A percentile compares a stretch with the other conserved stretches of the same genome.
Evolutionary conservation across 2,797 vertebrate species (phyloP).

Genomic region (Fistularia tabacaria): DNA sequence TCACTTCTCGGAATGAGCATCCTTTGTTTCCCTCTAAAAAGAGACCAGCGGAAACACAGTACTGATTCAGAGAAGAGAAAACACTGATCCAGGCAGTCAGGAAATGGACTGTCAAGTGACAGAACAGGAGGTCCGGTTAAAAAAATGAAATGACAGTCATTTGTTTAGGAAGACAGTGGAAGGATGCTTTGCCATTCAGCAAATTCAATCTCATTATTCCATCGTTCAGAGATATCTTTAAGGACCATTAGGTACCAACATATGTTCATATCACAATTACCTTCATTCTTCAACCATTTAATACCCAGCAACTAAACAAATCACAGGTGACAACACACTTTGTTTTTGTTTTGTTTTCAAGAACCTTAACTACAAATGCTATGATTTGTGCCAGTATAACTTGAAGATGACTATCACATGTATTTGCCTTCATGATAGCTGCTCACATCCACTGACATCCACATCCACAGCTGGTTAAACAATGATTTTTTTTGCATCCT

Average conservation of each 20-base stretch:
- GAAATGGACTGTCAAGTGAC: slow-evolving; percentile 61
- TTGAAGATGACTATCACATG: slow-evolving; percentile 24
- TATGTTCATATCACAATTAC: slow-evolving; percentile 30
- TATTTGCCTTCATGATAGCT: slow-evolving; percentile 1
- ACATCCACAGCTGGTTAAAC: slow-evolving; percentile 42
- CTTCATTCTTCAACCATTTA: no score
- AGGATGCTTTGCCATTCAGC: slow-evolving; percentile 64
- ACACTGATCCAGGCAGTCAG: slow-evolving; percentile 51
- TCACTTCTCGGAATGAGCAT: slow-evolving; percentile 22
- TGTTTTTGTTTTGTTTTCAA: no score
- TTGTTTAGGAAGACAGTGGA: slow-evolving; percentile 59
- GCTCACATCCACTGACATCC: no score
- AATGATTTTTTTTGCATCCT: no score
- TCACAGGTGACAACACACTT: no score
- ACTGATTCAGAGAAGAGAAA: slow-evolving; percentile 59
- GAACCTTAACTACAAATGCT: no score
- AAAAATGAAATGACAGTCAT: slow-evolving; percentile 48
- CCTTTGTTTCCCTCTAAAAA: slow-evolving; percentile 21
- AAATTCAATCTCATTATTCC: slow-evolving; percentile 60
- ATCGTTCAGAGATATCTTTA: slow-evolving; percentile 47
- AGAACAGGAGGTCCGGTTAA: slow-evolving; percentile 51
- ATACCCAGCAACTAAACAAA: no score
- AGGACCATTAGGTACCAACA: slow-evolving; percentile 17
- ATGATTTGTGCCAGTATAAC: not conserved
- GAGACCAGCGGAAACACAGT: slow-evolving; percentile 40